These are phyloP conservation scores for Machaerirhynchus nigripectus DNA, from an alignment of 2,113 vertebrate species.

Conservation along the genomic window DNA sequence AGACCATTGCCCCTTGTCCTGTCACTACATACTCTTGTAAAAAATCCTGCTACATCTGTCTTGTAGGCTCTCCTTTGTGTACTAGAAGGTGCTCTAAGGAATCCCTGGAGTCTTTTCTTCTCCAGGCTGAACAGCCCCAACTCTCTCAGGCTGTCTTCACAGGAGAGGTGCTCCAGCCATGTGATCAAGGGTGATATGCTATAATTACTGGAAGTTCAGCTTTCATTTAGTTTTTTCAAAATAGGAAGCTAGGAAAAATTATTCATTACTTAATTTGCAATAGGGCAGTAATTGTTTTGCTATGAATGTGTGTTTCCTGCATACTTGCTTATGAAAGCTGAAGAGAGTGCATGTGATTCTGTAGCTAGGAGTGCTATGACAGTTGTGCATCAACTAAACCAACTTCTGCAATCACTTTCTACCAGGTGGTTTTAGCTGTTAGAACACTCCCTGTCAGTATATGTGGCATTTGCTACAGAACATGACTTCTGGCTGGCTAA, in stretches of 20 bases:
- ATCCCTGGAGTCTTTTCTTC: background rate
- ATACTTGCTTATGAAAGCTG: background rate
- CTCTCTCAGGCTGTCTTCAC: background rate
- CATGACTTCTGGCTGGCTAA: background rate
- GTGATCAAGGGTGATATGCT: background rate
- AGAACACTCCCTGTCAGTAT: background rate
- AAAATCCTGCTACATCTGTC: background rate
- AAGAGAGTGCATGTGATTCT: background rate
- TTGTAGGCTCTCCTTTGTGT: background rate
- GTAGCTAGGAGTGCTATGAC: background rate
- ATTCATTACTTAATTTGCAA: background rate
- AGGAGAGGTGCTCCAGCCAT: background rate
- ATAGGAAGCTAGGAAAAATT: background rate
- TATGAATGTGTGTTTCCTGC: background rate
- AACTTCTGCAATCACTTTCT: background rate
- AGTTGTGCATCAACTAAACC: background rate
- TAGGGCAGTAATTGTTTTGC: background rate
- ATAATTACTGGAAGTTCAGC: background rate
- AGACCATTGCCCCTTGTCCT: background rate
- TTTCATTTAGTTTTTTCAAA: background rate
- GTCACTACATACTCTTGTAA: background rate
- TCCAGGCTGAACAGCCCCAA: background rate
- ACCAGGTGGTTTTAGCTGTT: background rate
- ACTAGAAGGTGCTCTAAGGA: background rate
- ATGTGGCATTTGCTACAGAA: background rate